Percentiles rank a stretch among this genome's conserved stretches.
Conservation (phyloP, 1,140 invertebrate species). For the Acromyrmex charruanus region DNA sequence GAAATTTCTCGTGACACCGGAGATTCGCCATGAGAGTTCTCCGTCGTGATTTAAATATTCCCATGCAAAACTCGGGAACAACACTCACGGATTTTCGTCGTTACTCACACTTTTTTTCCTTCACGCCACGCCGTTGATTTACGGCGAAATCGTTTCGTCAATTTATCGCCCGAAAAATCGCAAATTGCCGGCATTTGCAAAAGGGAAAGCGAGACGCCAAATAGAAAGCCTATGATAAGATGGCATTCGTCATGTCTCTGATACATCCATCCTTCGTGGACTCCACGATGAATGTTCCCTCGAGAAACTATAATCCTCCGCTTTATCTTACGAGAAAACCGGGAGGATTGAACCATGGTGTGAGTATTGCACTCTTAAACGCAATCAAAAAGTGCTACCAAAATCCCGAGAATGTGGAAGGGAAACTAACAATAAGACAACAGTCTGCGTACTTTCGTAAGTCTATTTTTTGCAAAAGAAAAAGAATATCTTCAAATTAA, state of each 20-base stretch:
- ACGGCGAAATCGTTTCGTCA: constrained; percentile 60
- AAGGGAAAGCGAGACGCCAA: constrained; percentile 22
- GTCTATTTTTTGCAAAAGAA: background rate
- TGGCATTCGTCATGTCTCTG: constrained; percentile 63
- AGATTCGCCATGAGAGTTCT: background rate
- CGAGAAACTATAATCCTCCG: constrained; percentile 55
- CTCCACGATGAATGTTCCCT: constrained; percentile 8
- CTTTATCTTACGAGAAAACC: background rate
- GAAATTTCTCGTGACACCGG: background rate
- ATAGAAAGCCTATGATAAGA: constrained; percentile 64
- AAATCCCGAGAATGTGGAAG: background rate
- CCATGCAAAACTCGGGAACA: constrained; percentile 21
- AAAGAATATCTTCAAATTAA: background rate
- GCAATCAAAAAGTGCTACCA: background rate
- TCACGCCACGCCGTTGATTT: constrained; percentile 51
- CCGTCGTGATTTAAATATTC: constrained; percentile 34
- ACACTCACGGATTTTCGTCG: constrained; percentile 61
- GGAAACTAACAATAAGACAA: background rate
- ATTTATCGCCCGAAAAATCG: constrained; percentile 68
- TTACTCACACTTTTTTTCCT: constrained; percentile 48
- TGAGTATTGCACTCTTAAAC: constrained; percentile 15
- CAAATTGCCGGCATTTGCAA: constrained; percentile 11
- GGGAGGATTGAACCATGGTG: constrained; percentile 33
- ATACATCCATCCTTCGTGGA: constrained; percentile 38
- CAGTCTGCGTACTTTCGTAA: background rate